These are phyloP conservation scores for Stomorhina lunata DNA, from an alignment of 2,888 invertebrate genomes.

Conservation along the genomic window DNA sequence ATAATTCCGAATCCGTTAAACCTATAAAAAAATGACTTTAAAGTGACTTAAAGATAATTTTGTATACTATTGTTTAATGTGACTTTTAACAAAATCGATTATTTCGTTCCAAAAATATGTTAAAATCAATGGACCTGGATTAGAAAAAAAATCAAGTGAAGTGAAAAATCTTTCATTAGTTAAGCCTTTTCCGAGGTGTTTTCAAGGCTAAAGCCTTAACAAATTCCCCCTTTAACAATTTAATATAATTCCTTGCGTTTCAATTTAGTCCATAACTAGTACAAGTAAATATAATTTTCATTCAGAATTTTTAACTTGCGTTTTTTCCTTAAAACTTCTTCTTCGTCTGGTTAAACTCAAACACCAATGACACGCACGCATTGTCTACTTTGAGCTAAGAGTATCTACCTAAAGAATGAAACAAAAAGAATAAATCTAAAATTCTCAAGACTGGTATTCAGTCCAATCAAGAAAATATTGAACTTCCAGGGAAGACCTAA, in stretches of 20 bases:
- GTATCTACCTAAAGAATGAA: conserved; percentile 13
- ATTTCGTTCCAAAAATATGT: too few species aligned
- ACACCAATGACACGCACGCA: conserved; percentile 66
- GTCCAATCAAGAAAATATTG: conserved; percentile 73
- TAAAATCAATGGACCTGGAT: too few species aligned
- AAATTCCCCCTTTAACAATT: too few species aligned
- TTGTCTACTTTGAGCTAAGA: conserved; percentile 55
- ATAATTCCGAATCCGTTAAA: too few species aligned
- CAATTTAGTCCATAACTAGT: conserved; percentile 35
- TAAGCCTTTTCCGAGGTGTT: too few species aligned
- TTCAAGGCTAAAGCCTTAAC: too few species aligned
- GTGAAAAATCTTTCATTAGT: too few species aligned
- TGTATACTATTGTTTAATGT: too few species aligned
- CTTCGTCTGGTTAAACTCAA: conserved; percentile 50
- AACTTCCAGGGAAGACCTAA: conserved; percentile 22
- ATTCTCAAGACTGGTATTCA: conserved; percentile 62
- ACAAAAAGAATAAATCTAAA: conserved; percentile 29
- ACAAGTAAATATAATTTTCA: conserved; percentile 13
- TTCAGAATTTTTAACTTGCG: conserved; percentile 10
- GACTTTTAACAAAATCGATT: too few species aligned
- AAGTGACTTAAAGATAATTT: too few species aligned
- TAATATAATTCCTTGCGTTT: conserved; percentile 32
- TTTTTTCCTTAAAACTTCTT: conserved; percentile 35
- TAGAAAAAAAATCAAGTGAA: too few species aligned
- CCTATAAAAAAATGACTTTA: too few species aligned